Evolutionary conservation across 2,888 invertebrate species (phyloP).

Genomic region (Masnerella sp.): DNA sequence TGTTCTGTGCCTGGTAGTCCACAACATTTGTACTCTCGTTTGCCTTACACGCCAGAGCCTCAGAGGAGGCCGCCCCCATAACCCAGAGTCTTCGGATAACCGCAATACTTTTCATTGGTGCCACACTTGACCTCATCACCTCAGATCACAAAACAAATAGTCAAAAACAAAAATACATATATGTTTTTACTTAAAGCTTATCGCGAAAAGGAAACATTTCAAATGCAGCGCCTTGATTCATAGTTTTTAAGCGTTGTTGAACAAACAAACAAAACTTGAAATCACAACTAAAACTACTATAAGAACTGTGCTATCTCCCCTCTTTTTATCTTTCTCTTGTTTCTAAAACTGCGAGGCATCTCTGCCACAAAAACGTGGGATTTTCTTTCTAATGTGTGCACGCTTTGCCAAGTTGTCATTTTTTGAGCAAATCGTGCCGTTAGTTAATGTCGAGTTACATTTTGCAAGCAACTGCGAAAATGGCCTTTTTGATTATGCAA

Average conservation of each 20-base stretch:
- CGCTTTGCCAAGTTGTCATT: slow-evolving; percentile 17
- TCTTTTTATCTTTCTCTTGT: too few species aligned
- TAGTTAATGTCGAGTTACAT: not conserved
- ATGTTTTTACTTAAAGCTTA: slow-evolving; percentile 30
- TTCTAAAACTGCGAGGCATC: too few species aligned
- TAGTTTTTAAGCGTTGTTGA: too few species aligned
- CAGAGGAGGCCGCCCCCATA: slow-evolving; percentile 75
- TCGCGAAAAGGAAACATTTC: too few species aligned
- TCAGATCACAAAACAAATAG: slow-evolving; percentile 60
- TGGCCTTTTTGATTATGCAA: too few species aligned
- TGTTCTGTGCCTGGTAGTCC: slow-evolving; percentile 85
- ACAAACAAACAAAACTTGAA: too few species aligned
- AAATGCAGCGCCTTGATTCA: too few species aligned
- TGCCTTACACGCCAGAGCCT: slow-evolving; percentile 78
- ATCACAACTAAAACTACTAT: slow-evolving; percentile 14
- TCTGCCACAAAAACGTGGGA: too few species aligned
- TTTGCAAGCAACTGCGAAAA: too few species aligned
- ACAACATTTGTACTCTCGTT: slow-evolving; percentile 82
- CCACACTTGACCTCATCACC: slow-evolving; percentile 70
- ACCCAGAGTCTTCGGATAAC: slow-evolving; percentile 70
- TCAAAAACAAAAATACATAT: slow-evolving; percentile 29
- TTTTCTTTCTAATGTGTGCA: too few species aligned
- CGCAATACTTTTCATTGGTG: slow-evolving; percentile 68
- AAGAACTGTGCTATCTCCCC: too few species aligned
- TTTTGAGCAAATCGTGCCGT: slow-evolving; percentile 9